Base-by-base conservation (phyloP, 2,113 vertebrate species). In the Nicator chloris region DNA sequence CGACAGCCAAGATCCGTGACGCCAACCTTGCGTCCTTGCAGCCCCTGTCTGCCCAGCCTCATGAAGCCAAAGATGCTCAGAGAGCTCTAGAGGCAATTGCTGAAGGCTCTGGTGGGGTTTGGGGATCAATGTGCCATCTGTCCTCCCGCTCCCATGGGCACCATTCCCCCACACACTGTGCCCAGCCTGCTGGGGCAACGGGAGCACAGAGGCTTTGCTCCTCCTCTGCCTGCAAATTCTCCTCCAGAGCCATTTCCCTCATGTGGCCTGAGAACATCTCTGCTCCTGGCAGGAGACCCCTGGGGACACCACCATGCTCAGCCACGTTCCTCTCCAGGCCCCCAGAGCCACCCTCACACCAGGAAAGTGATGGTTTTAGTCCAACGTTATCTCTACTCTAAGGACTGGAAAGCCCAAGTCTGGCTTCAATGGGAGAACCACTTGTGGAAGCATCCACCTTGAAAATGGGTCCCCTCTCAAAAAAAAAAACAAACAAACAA, bases 1-100 rank as follows among this genome's bases (percentile, higher is more conserved):
- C 0, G 0, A 22, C 27, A 60, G 44, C 33, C 1, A 2, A 66
- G 27, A 22, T n/a, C 59, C 7, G 3, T 22, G 18, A 0, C 20
- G 33, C 49, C 1, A 0, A n/a, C 21, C 20, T 20, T 7, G 22
- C 37, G 73, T 19, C 24, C 8, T 1, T 60, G 31, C 57, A 88
- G 54, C 47, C 47, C 39, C 77, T 80, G 80, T 18, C 42, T 8
- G 4, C 8, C 21, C 4, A 2, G 64, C 26, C 60, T 84, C 0
- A 0, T 57, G 87, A 82, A 61, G 91, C 30, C 7, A 7, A 44
- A 40, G n/a, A 31, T 45, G 70, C 6, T 4, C 59, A 75, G 20
- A 2, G 4, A 93, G 28, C 4, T 9, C 51, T 11, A 39, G 85
- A 77, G 60, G 59, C 4, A 4, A 85, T 30, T 6, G 11, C 33